Conservation (phyloP, 1,140 invertebrate genomes). For the Ylistrum balloti region DNA sequence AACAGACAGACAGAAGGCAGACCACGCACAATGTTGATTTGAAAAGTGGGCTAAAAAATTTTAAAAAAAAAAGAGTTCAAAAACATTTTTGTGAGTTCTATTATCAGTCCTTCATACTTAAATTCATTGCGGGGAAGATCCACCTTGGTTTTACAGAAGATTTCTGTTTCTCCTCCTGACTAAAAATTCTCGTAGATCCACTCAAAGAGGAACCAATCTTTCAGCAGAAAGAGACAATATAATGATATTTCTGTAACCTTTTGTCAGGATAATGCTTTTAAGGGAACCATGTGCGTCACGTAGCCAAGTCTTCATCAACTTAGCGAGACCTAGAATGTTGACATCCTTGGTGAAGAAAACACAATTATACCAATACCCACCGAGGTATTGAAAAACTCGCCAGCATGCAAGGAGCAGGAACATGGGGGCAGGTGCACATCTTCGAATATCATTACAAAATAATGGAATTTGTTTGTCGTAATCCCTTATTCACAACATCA, state of each 20-base stretch:
- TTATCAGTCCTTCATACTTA: too few relatives aligned
- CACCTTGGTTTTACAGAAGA: background rate
- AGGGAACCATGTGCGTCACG: conserved; percentile 31
- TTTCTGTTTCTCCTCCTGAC: background rate
- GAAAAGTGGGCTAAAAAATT: too few relatives aligned
- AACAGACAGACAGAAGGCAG: too few relatives aligned
- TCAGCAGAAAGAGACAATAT: conserved; percentile 34
- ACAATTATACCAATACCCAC: conserved; percentile 38
- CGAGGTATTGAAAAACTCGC: conserved; percentile 32
- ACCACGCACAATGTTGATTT: too few relatives aligned
- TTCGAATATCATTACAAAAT: conserved; percentile 10
- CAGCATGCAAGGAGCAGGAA: conserved; percentile 37
- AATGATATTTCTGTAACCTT: conserved; percentile 18
- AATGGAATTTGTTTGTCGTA: conserved; percentile 39
- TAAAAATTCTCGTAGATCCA: background rate
- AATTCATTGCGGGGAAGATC: background rate
- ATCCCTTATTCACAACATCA: conserved; percentile 34
- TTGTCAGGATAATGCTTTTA: conserved; percentile 29
- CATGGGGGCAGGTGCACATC: conserved; percentile 23
- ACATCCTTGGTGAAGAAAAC: conserved; percentile 1
- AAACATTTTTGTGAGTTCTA: too few relatives aligned
- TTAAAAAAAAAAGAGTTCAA: too few relatives aligned
- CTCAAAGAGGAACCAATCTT: background rate
- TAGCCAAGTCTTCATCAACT: background rate
- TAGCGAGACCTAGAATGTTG: conserved; percentile 31